Base-by-base conservation (phyloP, 2,888 invertebrate species). In the Leptarthrus brevirostris region DNA sequence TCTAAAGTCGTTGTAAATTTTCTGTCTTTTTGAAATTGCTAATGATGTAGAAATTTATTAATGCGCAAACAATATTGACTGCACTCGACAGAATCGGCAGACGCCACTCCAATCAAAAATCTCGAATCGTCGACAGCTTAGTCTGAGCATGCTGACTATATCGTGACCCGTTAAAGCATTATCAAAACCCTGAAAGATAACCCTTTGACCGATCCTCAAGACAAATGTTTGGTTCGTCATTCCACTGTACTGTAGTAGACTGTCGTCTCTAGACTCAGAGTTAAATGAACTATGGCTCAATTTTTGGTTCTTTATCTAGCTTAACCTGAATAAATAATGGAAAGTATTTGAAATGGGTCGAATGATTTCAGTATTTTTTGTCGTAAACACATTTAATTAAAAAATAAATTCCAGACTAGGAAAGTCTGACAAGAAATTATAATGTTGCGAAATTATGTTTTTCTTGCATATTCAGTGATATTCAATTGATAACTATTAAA, bases 101-200 rank as follows among this genome's bases (percentile, higher is more conserved):
- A 69, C 69, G 69, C 69, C 69, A 69, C 26, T 69, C 47, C 24
- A 52, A 34, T 69, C 47, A 34, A 47, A 64, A 64, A 44, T 64
- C 14, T 64, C 64, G 44, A 47, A 16, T 14, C 6, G 49, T 40
- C 14, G 18, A 44, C 64, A 26, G 47, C 14, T 12, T 12, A 64
- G 47, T 34, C 69, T 74, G 71, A 73, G 30, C 66, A 72, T 75
- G 76, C 78, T 79, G 80, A 80, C 79, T 80, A 80, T n/a, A n/a
- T 79, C 78, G 79, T 80, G 80, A 80, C 76, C 79, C 80, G 79
- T 80, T 79, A 76, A 79, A 78, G 64, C 79, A 79, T 81, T 81
- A 81, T 80, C 80, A 76, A 75, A 76, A 77, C 78, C 78, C 77
- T 79, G 78, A 78, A 78, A 77, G 76, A 76, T 76, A 76, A 76